Percentiles rank a stretch among this genome's conserved stretches.
Evolutionary conservation across 2,888 invertebrate species (phyloP).

Genomic region (Mythimna impura): DNA sequence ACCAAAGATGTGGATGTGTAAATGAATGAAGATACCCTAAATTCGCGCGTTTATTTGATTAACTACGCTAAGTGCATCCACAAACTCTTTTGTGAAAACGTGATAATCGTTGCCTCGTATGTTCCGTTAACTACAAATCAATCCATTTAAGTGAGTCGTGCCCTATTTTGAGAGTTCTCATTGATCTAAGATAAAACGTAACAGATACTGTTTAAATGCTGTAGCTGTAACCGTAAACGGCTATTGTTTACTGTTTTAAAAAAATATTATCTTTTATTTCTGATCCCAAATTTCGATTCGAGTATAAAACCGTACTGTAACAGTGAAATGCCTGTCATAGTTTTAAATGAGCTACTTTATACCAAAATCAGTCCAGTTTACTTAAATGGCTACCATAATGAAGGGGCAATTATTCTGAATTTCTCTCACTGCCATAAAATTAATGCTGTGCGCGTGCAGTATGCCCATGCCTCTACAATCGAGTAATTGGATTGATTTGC

Average conservation of each 20-base stretch:
- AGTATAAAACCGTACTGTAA: neutral
- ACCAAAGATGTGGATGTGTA: constrained; percentile 41
- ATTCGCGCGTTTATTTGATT: constrained; percentile 76
- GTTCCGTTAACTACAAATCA: constrained; percentile 64
- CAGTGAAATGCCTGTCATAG: constrained; percentile 30
- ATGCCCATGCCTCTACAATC: constrained; percentile 68
- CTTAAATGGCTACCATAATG: constrained; percentile 67
- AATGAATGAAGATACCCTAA: constrained; percentile 66
- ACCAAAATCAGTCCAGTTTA: constrained; percentile 42
- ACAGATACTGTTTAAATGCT: constrained; percentile 6
- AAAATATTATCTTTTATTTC: neutral
- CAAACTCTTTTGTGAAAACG: constrained; percentile 81
- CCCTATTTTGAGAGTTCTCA: constrained; percentile 42
- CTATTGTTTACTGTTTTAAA: neutral
- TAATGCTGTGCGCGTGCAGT: constrained; percentile 80
- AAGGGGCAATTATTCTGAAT: constrained; percentile 82
- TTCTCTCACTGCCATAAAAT: constrained; percentile 82
- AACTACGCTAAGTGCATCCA: constrained; percentile 75
- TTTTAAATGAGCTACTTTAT: constrained; percentile 44
- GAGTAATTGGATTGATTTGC: constrained; percentile 84
- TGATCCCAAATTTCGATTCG: neutral
- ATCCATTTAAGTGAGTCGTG: constrained; percentile 56
- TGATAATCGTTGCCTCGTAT: constrained; percentile 70
- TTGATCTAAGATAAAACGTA: constrained; percentile 22
- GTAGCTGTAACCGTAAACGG: neutral